Evolutionary conservation across 2,113 vertebrate species (phyloP).

Genomic region (Psephotus haematonotus): DNA sequence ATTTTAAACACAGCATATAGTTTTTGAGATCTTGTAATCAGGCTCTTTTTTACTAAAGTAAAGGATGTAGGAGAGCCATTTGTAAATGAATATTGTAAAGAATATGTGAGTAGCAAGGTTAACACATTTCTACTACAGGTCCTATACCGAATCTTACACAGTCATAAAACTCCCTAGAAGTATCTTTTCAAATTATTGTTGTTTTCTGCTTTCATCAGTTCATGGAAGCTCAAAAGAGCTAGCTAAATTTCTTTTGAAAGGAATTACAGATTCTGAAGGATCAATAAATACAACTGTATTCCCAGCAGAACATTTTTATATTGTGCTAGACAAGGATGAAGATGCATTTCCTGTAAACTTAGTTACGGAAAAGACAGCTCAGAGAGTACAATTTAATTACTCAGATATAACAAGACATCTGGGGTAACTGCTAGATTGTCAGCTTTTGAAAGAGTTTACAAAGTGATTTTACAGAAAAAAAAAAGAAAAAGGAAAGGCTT

Average conservation of each 20-base stretch:
- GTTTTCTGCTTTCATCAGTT: neutral
- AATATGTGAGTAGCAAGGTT: neutral
- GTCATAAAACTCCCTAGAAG: neutral
- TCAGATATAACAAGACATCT: conserved; percentile 31
- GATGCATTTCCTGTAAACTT: conserved; percentile 50
- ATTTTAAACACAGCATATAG: neutral
- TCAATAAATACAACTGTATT: conserved; percentile 56
- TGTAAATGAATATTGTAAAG: neutral
- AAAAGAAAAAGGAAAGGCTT: neutral
- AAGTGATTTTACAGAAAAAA: neutral
- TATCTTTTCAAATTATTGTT: neutral
- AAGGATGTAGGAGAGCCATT: neutral
- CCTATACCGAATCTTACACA: neutral
- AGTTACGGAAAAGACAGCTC: conserved; percentile 49
- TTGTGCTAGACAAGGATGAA: conserved; percentile 49
- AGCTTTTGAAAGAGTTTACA: conserved; percentile 19
- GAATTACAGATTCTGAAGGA: conserved; percentile 50
- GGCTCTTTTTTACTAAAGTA: neutral
- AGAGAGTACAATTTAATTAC: conserved; percentile 60
- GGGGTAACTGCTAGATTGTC: conserved; percentile 22
- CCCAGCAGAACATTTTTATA: conserved; percentile 32
- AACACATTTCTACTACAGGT: neutral
- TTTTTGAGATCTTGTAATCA: neutral
- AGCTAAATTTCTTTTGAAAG: conserved; percentile 30
- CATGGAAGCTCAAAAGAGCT: conserved; percentile 9